A percentile compares a stretch with the other conserved stretches of the same genome.
Evolutionary conservation across 2,113 vertebrate species (phyloP).

Genomic region (Indri indri): DNA sequence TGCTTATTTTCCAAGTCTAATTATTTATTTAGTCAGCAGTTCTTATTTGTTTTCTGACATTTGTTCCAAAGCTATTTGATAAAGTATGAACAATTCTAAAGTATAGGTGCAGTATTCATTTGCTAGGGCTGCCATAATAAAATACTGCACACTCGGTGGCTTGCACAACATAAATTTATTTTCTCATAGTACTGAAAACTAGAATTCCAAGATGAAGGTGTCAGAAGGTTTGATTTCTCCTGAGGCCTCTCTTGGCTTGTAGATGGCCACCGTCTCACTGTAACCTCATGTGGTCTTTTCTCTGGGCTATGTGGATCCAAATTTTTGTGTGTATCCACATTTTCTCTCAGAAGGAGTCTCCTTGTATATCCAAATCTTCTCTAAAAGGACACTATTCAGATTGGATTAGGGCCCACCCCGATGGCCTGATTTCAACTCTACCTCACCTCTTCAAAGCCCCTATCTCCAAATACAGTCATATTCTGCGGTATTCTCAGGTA

Average conservation of each 20-base stretch:
- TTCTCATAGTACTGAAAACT: background rate
- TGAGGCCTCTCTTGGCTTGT: background rate
- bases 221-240: background rate
- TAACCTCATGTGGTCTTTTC: background rate
- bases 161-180: background rate
- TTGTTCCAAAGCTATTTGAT: constrained; percentile 8
- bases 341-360: background rate
- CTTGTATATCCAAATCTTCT: background rate
- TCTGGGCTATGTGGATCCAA: background rate
- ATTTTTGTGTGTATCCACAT: background rate
- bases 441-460: background rate
- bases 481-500: background rate
- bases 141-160: background rate
- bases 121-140: background rate
- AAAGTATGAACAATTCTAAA: background rate
- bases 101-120: background rate
- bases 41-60: background rate
- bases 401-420: background rate
- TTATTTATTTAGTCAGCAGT: constrained; percentile 15
- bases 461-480: background rate
- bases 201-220: background rate
- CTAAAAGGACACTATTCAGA: background rate
- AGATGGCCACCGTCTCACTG: background rate
- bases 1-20: constrained; percentile 25
- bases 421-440: background rate